Conservation (phyloP, 2,797 vertebrate genomes). For the Betta splendens region DNA sequence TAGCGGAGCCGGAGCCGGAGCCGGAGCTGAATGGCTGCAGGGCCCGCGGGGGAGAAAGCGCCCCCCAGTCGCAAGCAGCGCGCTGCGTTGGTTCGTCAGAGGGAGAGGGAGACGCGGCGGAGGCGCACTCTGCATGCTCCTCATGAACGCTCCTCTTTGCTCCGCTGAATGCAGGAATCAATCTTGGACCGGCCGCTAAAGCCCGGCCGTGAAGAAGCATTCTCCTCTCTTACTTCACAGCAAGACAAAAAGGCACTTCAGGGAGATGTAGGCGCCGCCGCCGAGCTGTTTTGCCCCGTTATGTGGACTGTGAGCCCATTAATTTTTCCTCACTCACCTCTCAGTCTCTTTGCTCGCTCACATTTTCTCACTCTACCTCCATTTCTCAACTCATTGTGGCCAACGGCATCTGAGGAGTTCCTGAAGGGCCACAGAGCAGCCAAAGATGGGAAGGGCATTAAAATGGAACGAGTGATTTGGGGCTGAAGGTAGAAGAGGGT, state of each 20-base stretch:
- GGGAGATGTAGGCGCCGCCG: constrained; percentile 87
- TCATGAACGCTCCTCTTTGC: constrained; percentile 94
- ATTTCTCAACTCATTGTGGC: constrained; percentile 77
- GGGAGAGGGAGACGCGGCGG: constrained; percentile 44
- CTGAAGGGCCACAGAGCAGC: constrained; percentile 73
- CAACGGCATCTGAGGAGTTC: constrained; percentile 85
- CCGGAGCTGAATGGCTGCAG: constrained; percentile 65
- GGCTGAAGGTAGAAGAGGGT: constrained; percentile 39
- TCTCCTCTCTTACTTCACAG: constrained; percentile 86
- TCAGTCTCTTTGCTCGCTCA: constrained; percentile 77
- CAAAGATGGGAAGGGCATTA: constrained; percentile 22
- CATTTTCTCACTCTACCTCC: constrained; percentile 37
- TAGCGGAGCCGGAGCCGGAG: constrained; percentile 58
- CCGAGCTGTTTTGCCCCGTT: constrained; percentile 77
- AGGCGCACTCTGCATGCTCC: constrained; percentile 91
- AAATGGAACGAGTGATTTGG: constrained; percentile 35
- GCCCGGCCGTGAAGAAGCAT: constrained; percentile 86
- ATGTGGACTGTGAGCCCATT: constrained; percentile 84
- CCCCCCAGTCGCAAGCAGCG: constrained; percentile 52
- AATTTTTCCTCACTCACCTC: constrained; percentile 81
- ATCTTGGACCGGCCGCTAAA: constrained; percentile 86
- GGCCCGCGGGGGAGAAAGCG: constrained; percentile 69
- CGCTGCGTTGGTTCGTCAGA: constrained; percentile 72
- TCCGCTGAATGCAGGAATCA: constrained; percentile 92
- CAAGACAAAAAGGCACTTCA: constrained; percentile 91